These are phyloP conservation scores for Haemorhous mexicanus DNA, from an alignment of 2,113 vertebrate genomes.

Conservation along the genomic window DNA sequence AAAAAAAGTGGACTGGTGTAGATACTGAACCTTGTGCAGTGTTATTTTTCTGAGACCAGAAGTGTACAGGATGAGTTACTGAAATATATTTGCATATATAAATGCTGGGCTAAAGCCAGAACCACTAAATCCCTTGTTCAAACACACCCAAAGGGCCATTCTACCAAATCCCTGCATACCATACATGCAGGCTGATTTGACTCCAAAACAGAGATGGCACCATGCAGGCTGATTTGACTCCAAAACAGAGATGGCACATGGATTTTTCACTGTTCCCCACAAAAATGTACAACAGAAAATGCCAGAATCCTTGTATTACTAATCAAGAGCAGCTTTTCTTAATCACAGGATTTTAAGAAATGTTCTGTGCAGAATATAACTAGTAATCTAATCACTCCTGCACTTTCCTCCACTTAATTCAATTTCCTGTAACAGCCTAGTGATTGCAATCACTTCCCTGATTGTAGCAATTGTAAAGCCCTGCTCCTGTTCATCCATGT, in stretches of 20 bases:
- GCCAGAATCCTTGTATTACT: not conserved
- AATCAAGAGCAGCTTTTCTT: conserved; percentile 29
- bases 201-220: too few species aligned
- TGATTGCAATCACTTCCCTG: conserved; percentile 24
- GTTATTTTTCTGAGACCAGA: not conserved
- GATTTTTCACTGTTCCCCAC: not conserved
- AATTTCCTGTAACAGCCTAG: not conserved
- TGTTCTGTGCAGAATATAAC: not conserved
- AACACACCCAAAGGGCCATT: not conserved
- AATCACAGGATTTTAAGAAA: not conserved
- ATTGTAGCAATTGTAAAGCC: not conserved
- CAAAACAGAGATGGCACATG: not conserved
- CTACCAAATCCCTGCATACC: not conserved
- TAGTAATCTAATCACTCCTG: not conserved
- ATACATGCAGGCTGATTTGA: not conserved
- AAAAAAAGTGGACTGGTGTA: not conserved
- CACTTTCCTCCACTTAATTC: conserved; percentile 7
- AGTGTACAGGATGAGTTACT: not conserved
- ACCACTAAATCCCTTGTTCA: not conserved
- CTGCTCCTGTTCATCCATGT: not conserved
- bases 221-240: not conserved
- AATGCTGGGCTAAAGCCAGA: not conserved
- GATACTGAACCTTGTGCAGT: not conserved
- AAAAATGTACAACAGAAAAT: not conserved
- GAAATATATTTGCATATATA: not conserved